phyloP scores from a whole-genome alignment of 2,888 invertebrate species.

The Dusona sp. region DNA sequence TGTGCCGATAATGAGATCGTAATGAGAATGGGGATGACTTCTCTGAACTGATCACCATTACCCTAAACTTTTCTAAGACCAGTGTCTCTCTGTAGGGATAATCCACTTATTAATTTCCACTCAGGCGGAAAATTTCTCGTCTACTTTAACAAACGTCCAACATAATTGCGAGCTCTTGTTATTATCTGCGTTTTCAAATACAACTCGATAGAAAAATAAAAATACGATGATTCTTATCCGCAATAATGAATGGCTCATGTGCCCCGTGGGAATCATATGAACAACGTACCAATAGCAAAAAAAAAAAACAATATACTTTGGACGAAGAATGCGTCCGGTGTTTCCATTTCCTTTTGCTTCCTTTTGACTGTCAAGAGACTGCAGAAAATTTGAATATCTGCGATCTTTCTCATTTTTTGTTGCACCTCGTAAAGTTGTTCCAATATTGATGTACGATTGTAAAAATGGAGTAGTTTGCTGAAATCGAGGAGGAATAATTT shows the following conservation, averaged over 20 bases:
- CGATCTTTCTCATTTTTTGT: neutral
- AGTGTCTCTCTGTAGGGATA: slow-evolving; percentile 26
- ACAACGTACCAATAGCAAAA: slow-evolving; percentile 18
- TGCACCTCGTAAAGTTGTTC: neutral
- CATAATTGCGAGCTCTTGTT: slow-evolving; percentile 48
- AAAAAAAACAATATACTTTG: slow-evolving; percentile 2
- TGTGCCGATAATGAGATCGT: too few species aligned
- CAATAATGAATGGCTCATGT: slow-evolving; percentile 52
- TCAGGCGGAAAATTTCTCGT: slow-evolving; percentile 27
- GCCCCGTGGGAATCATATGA: slow-evolving; percentile 58
- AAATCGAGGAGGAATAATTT: neutral
- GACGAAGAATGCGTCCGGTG: slow-evolving; percentile 2
- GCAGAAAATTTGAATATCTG: slow-evolving; percentile 14
- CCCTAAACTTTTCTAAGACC: neutral
- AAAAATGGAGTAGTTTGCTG: neutral
- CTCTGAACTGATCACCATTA: neutral
- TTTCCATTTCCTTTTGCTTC: slow-evolving; percentile 58
- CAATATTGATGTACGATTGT: neutral
- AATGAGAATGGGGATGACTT: too few species aligned
- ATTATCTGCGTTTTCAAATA: slow-evolving; percentile 17
- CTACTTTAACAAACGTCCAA: slow-evolving; percentile 15
- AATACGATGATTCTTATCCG: slow-evolving; percentile 57
- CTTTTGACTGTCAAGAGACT: slow-evolving; percentile 32
- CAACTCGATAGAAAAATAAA: slow-evolving; percentile 23
- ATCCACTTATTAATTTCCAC: slow-evolving; percentile 39